phyloP scores from a whole-genome alignment of 2,888 invertebrate genomes.

The Eulithis prunata region DNA sequence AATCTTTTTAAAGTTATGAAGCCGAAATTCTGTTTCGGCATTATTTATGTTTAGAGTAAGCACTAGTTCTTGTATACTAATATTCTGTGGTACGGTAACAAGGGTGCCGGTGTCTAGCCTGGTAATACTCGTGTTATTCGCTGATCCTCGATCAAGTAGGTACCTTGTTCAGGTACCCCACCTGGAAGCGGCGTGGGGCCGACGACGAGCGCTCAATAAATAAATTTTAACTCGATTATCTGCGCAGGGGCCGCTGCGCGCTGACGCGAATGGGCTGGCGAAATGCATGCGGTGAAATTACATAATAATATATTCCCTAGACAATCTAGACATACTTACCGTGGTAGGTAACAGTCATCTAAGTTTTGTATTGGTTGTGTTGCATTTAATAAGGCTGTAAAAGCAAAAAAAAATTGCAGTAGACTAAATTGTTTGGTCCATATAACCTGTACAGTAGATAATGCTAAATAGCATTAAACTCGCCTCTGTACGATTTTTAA shows the following conservation, averaged over 20 bases:
- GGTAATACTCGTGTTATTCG: conserved; percentile 12
- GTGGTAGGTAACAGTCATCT: too few species aligned
- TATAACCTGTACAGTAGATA: too few species aligned
- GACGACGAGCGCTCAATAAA: conserved; percentile 21
- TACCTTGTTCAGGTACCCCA: not conserved
- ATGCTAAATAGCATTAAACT: too few species aligned
- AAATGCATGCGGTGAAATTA: conserved; percentile 4
- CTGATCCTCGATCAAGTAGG: not conserved
- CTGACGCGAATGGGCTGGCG: not conserved
- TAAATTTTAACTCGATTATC: conserved; percentile 31
- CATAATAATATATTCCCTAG: conserved; percentile 9
- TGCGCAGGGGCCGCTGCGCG: conserved; percentile 15
- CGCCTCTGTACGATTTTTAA: too few species aligned
- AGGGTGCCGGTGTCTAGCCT: conserved; percentile 10
- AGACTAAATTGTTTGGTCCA: too few species aligned
- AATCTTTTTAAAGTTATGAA: not conserved
- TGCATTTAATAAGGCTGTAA: too few species aligned
- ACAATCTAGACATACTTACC: not conserved
- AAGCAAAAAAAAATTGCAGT: too few species aligned
- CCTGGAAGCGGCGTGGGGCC: conserved; percentile 16
- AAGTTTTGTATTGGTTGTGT: too few species aligned
- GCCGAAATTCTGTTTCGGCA: not conserved
- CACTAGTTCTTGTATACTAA: not conserved
- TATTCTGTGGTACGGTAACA: not conserved
- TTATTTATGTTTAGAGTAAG: not conserved